Percentiles rank a stretch among this genome's conserved stretches.
These are phyloP conservation scores for Cryptomyrus ogoouensis DNA, from an alignment of 2,113 vertebrate genomes.

Conservation along the genomic window DNA sequence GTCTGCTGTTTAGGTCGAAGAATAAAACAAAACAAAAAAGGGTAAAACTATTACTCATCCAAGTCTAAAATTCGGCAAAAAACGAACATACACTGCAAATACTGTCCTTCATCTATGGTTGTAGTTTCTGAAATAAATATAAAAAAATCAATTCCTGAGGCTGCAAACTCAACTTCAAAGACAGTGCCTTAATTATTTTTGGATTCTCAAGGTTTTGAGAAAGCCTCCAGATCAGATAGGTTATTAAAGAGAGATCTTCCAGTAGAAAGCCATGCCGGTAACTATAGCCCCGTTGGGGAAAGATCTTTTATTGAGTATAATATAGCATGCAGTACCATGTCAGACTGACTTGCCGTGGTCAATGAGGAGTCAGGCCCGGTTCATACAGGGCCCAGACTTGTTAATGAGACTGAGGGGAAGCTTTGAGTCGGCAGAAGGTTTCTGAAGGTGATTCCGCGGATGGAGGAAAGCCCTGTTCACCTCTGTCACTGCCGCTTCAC, in stretches of 20 bases:
- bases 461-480: not conserved
- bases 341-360: constrained; percentile 25
- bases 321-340: constrained; percentile 44
- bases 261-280: constrained; percentile 48
- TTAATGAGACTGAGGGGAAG: constrained; percentile 1
- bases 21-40: not conserved
- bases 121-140: constrained; percentile 24
- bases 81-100: not conserved
- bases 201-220: constrained; percentile 13
- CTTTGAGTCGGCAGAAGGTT: not conserved
- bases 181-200: constrained; percentile 32
- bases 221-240: constrained; percentile 40
- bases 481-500: not conserved
- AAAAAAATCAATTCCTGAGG: constrained; percentile 28
- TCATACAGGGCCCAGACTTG: not conserved
- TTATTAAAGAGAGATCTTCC: constrained; percentile 49
- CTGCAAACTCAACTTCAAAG: constrained; percentile 28
- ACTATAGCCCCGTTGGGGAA: constrained; percentile 53
- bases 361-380: constrained; percentile 13
- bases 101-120: constrained; percentile 6
- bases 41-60: not conserved
- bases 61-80: not conserved
- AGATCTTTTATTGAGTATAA: constrained; percentile 47
- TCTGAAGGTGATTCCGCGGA: not conserved
- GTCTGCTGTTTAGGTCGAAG: not conserved